Evolutionary conservation across 2,888 invertebrate species (phyloP).

Genomic region (Drosophila subsilvestris): DNA sequence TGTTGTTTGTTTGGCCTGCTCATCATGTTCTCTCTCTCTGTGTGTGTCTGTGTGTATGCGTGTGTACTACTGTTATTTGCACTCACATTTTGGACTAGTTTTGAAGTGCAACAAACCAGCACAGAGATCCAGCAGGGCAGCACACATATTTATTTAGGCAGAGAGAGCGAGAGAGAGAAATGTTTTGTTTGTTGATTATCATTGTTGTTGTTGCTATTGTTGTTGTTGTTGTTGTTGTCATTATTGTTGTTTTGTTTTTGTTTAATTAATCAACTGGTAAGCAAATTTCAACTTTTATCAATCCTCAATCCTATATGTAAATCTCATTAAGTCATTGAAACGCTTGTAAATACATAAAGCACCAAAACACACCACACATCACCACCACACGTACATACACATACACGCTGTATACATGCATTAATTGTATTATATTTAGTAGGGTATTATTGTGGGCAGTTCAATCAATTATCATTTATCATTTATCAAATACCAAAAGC

Average conservation of each 20-base stretch:
- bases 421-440: neutral
- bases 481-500: neutral
- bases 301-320: constrained; percentile 46
- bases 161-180: constrained; percentile 10
- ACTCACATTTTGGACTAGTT: constrained; percentile 1
- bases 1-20: constrained; percentile 25
- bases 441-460: constrained; percentile 15
- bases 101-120: neutral
- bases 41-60: constrained; percentile 27
- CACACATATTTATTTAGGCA: neutral
- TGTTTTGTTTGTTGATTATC: constrained; percentile 50
- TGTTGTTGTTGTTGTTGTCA: constrained; percentile 55
- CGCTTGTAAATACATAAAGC: constrained; percentile 65
- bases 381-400: constrained; percentile 8
- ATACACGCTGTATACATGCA: constrained; percentile 42
- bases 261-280: constrained; percentile 73
- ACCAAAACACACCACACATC: constrained; percentile 40
- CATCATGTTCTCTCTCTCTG: constrained; percentile 8
- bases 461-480: neutral
- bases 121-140: neutral
- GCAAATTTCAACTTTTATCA: constrained; percentile 62
- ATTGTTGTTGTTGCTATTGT: constrained; percentile 46
- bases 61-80: constrained; percentile 3
- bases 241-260: constrained; percentile 64
- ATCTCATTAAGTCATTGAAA: constrained; percentile 67